phyloP scores from a whole-genome alignment of 1,140 invertebrate species.

The Nilaparvata lugens region DNA sequence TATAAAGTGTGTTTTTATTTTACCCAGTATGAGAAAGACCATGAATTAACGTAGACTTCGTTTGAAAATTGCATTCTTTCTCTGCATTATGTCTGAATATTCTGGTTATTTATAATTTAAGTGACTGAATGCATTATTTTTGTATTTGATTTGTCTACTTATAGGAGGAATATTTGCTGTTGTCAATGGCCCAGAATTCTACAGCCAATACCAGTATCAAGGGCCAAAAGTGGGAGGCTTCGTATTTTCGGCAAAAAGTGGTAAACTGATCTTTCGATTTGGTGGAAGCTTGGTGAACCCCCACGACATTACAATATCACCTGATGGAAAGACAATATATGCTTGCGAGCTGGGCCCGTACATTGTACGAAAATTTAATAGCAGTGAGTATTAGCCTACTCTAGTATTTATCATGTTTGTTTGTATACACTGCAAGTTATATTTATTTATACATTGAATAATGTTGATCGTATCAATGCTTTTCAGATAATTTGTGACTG shows the following conservation, averaged over 20 bases:
- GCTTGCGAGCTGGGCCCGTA: slow-evolving; percentile 61
- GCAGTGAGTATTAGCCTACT: slow-evolving; percentile 26
- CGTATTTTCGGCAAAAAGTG: slow-evolving; percentile 50
- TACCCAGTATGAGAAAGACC: too few species aligned
- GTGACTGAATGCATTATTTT: slow-evolving; percentile 4
- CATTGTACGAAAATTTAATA: slow-evolving; percentile 51
- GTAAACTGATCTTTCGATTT: slow-evolving; percentile 49
- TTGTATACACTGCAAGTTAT: not conserved
- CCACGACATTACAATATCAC: slow-evolving; percentile 62
- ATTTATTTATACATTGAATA: too few species aligned
- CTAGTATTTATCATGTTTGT: not conserved
- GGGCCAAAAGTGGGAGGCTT: slow-evolving; percentile 47
- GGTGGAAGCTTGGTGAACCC: slow-evolving; percentile 50
- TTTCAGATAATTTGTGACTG: too few species aligned
- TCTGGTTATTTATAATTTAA: not conserved
- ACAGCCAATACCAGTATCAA: slow-evolving; percentile 4
- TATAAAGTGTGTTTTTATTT: too few species aligned
- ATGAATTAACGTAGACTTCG: too few species aligned
- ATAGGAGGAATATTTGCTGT: slow-evolving; percentile 39
- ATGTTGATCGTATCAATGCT: too few species aligned
- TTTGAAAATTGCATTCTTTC: too few species aligned
- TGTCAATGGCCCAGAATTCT: slow-evolving; percentile 37
- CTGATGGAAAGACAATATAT: slow-evolving; percentile 57
- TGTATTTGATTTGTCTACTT: slow-evolving; percentile 6
- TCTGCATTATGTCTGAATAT: too few species aligned